A percentile compares a stretch with the other conserved stretches of the same genome.
These are phyloP conservation scores for Cordilura impudica DNA, from an alignment of 2,888 invertebrate species.

Conservation along the genomic window DNA sequence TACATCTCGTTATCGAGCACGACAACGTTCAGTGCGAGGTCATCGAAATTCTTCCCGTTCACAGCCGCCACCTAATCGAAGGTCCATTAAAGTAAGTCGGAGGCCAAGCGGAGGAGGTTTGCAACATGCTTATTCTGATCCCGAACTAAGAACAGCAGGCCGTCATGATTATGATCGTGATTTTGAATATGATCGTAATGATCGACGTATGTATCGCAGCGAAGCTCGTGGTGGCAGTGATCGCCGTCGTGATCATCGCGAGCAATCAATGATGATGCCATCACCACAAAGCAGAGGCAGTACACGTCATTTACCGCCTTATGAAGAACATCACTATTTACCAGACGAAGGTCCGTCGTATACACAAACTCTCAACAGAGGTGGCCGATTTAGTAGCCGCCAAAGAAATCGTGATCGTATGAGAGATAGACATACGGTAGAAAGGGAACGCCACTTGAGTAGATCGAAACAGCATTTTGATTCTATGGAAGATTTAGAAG, in stretches of 20 bases:
- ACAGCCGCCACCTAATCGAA: conserved; percentile 78
- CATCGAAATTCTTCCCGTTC: conserved; percentile 76
- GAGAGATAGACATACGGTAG: conserved; percentile 78
- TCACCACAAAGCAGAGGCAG: conserved; percentile 47
- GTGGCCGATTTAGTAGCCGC: conserved; percentile 72
- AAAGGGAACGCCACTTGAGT: conserved; percentile 78
- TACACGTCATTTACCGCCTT: conserved; percentile 62
- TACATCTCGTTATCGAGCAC: conserved; percentile 72
- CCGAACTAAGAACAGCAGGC: conserved; percentile 80
- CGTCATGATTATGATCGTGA: conserved; percentile 70
- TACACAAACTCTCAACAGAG: conserved; percentile 70
- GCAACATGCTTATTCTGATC: conserved; percentile 86
- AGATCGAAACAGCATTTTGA: conserved; percentile 72
- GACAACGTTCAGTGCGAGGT: conserved; percentile 68
- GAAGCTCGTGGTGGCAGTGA: conserved; percentile 64
- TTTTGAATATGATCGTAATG: conserved; percentile 66
- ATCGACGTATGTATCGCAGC: conserved; percentile 52
- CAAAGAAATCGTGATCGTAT: conserved; percentile 71
- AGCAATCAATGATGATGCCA: conserved; percentile 32
- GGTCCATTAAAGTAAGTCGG: conserved; percentile 81
- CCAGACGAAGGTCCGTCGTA: conserved; percentile 62
- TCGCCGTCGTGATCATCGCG: conserved; percentile 63
- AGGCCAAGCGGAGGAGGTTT: conserved; percentile 81
- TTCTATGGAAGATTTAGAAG: conserved; percentile 71
- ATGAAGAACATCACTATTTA: conserved; percentile 66